Conservation (phyloP, 1,140 invertebrate species). For the Belonocnema kinseyi region DNA sequence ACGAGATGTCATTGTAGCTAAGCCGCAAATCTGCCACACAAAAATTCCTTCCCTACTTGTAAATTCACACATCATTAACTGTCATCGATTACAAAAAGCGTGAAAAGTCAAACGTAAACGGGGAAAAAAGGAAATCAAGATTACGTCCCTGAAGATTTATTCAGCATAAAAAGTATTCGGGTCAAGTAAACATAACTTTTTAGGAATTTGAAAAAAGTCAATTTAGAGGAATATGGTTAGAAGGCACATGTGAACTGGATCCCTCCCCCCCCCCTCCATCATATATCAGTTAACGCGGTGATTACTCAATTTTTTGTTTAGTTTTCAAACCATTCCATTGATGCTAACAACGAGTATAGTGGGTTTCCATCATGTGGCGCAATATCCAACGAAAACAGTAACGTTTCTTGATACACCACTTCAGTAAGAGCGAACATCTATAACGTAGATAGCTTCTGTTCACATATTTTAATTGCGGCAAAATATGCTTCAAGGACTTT, state of each 20-base stretch:
- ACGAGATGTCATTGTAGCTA: background rate
- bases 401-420: slow-evolving; percentile 10
- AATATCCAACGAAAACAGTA: slow-evolving; percentile 22
- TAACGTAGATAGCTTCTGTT: background rate
- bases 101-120: background rate
- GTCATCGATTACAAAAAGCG: background rate
- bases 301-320: slow-evolving; percentile 28
- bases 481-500: background rate
- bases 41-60: slow-evolving; percentile 3
- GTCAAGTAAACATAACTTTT: no score
- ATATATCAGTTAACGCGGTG: background rate
- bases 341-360: background rate
- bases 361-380: slow-evolving; percentile 17
- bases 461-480: background rate
- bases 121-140: background rate
- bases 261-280: background rate
- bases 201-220: no score
- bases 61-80: slow-evolving; percentile 12
- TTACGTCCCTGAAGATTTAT: background rate
- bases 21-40: slow-evolving; percentile 6
- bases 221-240: background rate
- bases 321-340: background rate
- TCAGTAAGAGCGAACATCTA: background rate
- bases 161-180: no score
- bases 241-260: background rate